A percentile compares a stretch with the other conserved stretches of the same genome.
phyloP scores from a whole-genome alignment of 2,888 invertebrate species.

The Acrobasis suavella region DNA sequence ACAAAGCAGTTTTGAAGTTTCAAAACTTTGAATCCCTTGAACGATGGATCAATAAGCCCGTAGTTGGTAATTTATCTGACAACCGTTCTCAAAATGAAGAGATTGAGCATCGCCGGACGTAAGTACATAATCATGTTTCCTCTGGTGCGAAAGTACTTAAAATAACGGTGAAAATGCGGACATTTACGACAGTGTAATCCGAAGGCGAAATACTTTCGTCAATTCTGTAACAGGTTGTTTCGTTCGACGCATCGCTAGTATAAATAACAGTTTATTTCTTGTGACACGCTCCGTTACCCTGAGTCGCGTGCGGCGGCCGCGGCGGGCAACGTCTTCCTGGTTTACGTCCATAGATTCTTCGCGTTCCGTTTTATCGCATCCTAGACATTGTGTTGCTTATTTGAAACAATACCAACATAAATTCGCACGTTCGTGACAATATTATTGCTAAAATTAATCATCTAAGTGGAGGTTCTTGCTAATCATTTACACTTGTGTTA shows the following conservation, averaged over 20 bases:
- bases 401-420: constrained; percentile 16
- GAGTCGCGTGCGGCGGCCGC: constrained; percentile 76
- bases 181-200: constrained; percentile 31
- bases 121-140: constrained; percentile 10
- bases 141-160: constrained; percentile 7
- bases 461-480: background rate
- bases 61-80: constrained; percentile 10
- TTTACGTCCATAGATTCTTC: constrained; percentile 56
- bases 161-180: constrained; percentile 29
- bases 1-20: background rate
- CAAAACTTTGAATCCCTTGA: constrained; percentile 8
- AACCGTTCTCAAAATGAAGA: background rate
- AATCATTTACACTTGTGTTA: constrained; percentile 13
- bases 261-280: constrained; percentile 80
- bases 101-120: constrained; percentile 3
- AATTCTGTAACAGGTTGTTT: constrained; percentile 67
- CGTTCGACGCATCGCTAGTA: constrained; percentile 59
- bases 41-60: constrained; percentile 8
- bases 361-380: constrained; percentile 36
- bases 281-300: constrained; percentile 74
- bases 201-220: constrained; percentile 61
- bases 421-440: constrained; percentile 4
- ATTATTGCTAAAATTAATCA: constrained; percentile 6
- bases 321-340: constrained; percentile 62
- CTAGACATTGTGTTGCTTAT: constrained; percentile 21